Conservation (phyloP, 2,888 invertebrate genomes). For the Litoditis marina region DNA sequence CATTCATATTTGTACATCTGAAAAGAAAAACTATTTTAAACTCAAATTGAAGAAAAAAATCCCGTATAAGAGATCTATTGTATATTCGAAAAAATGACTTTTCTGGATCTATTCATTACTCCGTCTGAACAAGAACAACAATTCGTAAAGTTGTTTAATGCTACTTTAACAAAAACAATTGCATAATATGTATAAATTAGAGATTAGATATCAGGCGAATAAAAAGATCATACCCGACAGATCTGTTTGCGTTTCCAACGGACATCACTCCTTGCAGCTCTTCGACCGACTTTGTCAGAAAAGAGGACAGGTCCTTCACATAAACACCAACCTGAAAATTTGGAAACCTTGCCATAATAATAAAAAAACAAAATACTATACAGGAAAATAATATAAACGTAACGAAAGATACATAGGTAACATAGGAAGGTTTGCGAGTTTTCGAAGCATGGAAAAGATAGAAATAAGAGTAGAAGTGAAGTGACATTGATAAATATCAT, state of each 20-base stretch:
- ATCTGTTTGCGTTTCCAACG: constrained; percentile 85
- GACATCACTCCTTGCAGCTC: constrained; percentile 93
- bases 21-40: constrained; percentile 16
- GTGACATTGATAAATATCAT: too few species aligned
- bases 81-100: too few species aligned
- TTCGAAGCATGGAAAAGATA: background rate
- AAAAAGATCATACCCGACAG: constrained; percentile 71
- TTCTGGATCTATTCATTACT: background rate
- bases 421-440: too few species aligned
- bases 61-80: background rate
- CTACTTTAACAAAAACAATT: background rate
- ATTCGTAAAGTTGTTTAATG: too few species aligned
- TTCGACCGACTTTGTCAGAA: constrained; percentile 85
- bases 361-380: too few species aligned
- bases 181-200: too few species aligned
- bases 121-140: background rate
- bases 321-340: constrained; percentile 29
- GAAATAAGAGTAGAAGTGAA: too few species aligned
- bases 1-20: constrained; percentile 87
- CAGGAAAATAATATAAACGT: too few species aligned
- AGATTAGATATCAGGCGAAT: too few species aligned
- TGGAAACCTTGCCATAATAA: too few species aligned
- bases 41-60: background rate
- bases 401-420: too few species aligned
- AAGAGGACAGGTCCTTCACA: constrained; percentile 67